Conservation (phyloP, 2,888 invertebrate species). For the Eretmocerus hayati region DNA sequence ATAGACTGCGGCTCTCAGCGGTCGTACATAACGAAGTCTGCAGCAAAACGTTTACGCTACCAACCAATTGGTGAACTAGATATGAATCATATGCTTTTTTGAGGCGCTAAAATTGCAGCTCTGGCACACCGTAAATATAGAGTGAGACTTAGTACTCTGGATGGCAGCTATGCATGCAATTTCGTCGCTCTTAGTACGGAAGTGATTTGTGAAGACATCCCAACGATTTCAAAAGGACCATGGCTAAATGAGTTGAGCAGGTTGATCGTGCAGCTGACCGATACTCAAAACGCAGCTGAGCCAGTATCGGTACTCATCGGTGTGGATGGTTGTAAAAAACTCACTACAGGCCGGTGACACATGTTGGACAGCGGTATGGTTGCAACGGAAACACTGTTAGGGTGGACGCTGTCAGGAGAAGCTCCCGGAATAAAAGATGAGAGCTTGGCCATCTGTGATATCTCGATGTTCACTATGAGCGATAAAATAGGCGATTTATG, state of each 20-base stretch:
- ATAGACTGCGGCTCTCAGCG: constrained; percentile 25
- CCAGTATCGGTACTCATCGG: constrained; percentile 25
- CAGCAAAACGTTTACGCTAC: constrained; percentile 1
- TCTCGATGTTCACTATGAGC: neutral
- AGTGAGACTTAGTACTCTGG: neutral
- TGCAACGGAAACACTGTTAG: constrained; percentile 26
- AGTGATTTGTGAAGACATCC: neutral
- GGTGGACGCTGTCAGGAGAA: constrained; percentile 28
- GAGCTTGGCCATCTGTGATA: neutral
- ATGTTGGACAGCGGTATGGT: constrained; percentile 23
- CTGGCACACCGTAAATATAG: neutral
- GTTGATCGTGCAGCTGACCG: neutral
- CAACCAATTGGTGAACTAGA: neutral
- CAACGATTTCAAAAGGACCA: neutral
- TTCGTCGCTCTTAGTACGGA: neutral
- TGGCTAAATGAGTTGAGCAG: neutral
- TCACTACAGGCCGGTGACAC: constrained; percentile 24
- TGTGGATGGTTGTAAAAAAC: constrained; percentile 26
- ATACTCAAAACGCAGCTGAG: neutral
- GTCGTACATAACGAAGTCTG: constrained; percentile 20
- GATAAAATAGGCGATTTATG: neutral
- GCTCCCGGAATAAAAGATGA: neutral
- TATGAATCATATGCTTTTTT: constrained; percentile 1
- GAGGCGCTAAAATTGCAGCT: neutral
- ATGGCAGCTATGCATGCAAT: neutral